Evolutionary conservation across 1,140 invertebrate genomes (phyloP).

Genomic region (Lerema accius): DNA sequence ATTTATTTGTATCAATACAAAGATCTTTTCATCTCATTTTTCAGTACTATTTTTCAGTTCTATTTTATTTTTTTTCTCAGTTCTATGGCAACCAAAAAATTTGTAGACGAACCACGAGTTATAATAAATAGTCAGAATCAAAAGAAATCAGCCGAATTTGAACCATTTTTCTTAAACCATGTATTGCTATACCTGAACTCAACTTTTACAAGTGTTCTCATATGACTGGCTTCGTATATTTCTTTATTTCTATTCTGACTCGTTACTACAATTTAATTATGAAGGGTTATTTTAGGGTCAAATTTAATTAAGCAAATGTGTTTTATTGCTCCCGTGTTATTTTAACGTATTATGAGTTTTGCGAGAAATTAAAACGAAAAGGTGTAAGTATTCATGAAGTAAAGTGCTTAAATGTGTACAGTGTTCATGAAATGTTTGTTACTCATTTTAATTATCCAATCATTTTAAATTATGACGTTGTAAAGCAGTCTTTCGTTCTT

Average conservation of each 20-base stretch:
- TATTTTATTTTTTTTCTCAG: too few species aligned
- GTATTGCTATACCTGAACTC: too few species aligned
- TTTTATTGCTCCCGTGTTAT: not conserved
- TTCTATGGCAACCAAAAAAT: too few species aligned
- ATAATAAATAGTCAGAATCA: too few species aligned
- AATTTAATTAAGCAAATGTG: not conserved
- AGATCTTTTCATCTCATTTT: too few species aligned
- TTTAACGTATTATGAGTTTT: not conserved
- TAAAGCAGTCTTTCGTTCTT: too few species aligned
- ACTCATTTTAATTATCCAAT: not conserved
- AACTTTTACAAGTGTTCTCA: not conserved
- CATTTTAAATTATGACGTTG: too few species aligned
- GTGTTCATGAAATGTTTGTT: not conserved
- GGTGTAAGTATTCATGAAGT: not conserved
- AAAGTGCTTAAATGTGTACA: not conserved
- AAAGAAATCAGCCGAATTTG: too few species aligned
- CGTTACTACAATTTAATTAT: not conserved
- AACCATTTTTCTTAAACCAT: too few species aligned
- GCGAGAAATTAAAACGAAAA: not conserved
- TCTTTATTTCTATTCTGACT: constrained; percentile 1
- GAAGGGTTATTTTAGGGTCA: not conserved
- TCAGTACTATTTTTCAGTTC: too few species aligned
- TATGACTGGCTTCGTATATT: not conserved
- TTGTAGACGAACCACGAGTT: too few species aligned
- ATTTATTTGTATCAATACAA: too few species aligned